Base-by-base conservation (phyloP, 2,888 invertebrate species). In the Aphidoletes aphidimyza region DNA sequence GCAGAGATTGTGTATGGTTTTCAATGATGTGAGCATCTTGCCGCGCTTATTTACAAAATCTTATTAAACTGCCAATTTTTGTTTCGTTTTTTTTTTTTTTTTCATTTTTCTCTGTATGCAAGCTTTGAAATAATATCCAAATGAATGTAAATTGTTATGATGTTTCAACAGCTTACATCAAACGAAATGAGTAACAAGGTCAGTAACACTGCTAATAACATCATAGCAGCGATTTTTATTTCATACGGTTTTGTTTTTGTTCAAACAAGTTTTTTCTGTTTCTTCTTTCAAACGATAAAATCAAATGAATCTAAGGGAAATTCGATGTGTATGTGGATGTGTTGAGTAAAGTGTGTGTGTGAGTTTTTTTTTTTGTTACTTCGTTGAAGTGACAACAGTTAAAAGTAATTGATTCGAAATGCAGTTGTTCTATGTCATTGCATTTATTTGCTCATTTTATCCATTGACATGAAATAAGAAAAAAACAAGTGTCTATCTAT, bases 61-160 rank as follows among this genome's bases (percentile, higher is more conserved):
- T 14, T 47, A 69, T 69, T 69, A 30, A 69, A 69, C 69, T 30
- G 11, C 34, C 69, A 69, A 69, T 69, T 54, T 17, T 47, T 47
- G 17, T 54, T 69, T 69, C n/a, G n/a, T n/a, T n/a, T n/a, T n/a
- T n/a, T n/a, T n/a, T n/a, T n/a, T n/a, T n/a, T n/a, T n/a, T n/a
- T n/a, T n/a, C n/a, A n/a, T n/a, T n/a, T n/a, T n/a, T n/a, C n/a
- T n/a, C n/a, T n/a, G n/a, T 69, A 69, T 69, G 69, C 69, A 69
- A 69, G 26, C 54, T 69, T 69, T 69, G 69, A 69, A 69, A 30
- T 69, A 69, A 69, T 30, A 69, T 30, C 69, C n/a, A 69, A 69
- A 69, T 69, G 69, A 69, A 69, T 69, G 69, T 69, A 30, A 69
- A 34, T 69, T 30, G 69, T 69, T 69, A 69, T 69, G 69, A 69